A percentile compares a stretch with the other conserved stretches of the same genome.
phyloP scores from a whole-genome alignment of 1,140 invertebrate genomes.

The Atta cephalotes region DNA sequence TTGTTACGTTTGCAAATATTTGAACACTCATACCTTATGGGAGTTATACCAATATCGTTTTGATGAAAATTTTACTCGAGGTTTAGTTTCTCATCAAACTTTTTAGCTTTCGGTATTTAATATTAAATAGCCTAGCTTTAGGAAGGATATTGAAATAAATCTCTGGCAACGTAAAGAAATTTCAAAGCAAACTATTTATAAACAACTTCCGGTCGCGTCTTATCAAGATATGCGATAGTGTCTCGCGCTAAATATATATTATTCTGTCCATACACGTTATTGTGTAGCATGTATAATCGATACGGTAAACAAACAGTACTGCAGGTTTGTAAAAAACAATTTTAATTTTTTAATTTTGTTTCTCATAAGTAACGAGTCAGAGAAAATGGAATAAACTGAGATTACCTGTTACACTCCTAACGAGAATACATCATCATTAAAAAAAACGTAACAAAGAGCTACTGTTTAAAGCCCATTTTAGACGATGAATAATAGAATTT shows the following conservation, averaged over 20 bases:
- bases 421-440: neutral
- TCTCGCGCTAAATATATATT: neutral
- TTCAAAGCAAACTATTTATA: neutral
- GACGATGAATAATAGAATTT: too few species aligned
- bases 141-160: slow-evolving; percentile 12
- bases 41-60: neutral
- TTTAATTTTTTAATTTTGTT: neutral
- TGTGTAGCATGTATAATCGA: neutral
- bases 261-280: neutral
- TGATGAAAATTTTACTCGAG: neutral
- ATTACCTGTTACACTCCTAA: neutral
- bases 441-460: neutral
- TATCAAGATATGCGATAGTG: neutral
- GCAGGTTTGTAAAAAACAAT: neutral
- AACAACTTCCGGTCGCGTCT: slow-evolving; percentile 8
- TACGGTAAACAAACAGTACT: neutral
- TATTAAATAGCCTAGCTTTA: slow-evolving; percentile 16
- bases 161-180: slow-evolving; percentile 1
- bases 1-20: slow-evolving; percentile 1
- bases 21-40: neutral
- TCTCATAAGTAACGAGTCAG: neutral
- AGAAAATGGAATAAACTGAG: slow-evolving; percentile 1
- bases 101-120: slow-evolving; percentile 12
- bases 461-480: neutral
- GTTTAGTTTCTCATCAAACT: neutral